Evolutionary conservation across 1,140 invertebrate species (phyloP).

Genomic region (Caenorhabditis latens): DNA sequence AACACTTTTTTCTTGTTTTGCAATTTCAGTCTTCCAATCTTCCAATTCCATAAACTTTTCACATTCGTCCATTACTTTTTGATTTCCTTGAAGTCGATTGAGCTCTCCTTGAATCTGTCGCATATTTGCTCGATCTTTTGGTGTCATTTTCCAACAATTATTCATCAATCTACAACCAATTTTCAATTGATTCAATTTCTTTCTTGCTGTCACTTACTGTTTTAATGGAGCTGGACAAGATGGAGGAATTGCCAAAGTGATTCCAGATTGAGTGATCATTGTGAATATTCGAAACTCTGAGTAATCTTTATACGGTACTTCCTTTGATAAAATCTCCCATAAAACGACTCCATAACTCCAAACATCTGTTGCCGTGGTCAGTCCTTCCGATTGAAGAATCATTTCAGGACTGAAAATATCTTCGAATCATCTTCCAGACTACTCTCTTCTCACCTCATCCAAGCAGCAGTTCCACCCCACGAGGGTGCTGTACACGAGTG

Average conservation of each 20-base stretch:
- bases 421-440: neutral
- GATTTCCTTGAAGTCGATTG: slow-evolving; percentile 64
- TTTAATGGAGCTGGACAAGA: slow-evolving; percentile 68
- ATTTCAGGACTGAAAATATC: slow-evolving; percentile 70
- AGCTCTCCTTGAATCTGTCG: slow-evolving; percentile 67
- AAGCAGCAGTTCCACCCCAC: slow-evolving; percentile 75
- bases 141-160: slow-evolving; percentile 70
- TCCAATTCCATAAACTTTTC: slow-evolving; percentile 68
- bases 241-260: slow-evolving; percentile 72
- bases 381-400: slow-evolving; percentile 72
- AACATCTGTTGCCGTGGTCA: slow-evolving; percentile 74
- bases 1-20: slow-evolving; percentile 67
- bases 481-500: slow-evolving; percentile 73
- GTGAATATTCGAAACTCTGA: slow-evolving; percentile 75
- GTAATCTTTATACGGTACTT: slow-evolving; percentile 74
- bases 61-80: slow-evolving; percentile 67
- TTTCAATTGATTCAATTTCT: no score
- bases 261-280: slow-evolving; percentile 66
- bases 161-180: slow-evolving; percentile 67
- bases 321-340: slow-evolving; percentile 72
- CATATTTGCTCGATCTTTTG: slow-evolving; percentile 71
- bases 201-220: slow-evolving; percentile 58
- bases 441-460: slow-evolving; percentile 71
- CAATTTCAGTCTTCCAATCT: slow-evolving; percentile 71
- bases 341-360: slow-evolving; percentile 73